Conservation (phyloP, 1,140 invertebrate species). For the Drosophila santomea region DNA sequence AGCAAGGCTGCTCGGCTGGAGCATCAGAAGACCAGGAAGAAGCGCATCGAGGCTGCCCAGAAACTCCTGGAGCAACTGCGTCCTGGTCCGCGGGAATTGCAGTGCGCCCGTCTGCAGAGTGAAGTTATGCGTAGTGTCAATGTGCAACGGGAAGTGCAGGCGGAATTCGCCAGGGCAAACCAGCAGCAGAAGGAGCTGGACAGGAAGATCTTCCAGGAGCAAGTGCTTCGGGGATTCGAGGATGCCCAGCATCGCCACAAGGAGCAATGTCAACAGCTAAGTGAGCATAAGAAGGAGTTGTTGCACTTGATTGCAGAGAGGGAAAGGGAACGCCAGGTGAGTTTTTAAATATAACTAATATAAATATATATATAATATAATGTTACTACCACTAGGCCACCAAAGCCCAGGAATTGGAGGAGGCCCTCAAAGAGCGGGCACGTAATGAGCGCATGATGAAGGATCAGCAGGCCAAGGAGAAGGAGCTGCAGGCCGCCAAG, state of each 20-base stretch:
- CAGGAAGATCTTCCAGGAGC: conserved; percentile 50
- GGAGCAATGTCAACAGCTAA: conserved; percentile 47
- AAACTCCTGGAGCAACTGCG: conserved; percentile 69
- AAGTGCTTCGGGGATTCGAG: conserved; percentile 60
- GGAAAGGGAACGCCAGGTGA: conserved; percentile 20
- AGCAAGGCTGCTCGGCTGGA: conserved; percentile 26
- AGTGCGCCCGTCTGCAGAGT: conserved; percentile 69
- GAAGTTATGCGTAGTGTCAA: conserved; percentile 70
- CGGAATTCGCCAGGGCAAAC: conserved; percentile 52
- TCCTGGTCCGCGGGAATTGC: conserved; percentile 69
- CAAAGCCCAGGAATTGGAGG: conserved; percentile 36
- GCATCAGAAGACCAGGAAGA: conserved; percentile 24
- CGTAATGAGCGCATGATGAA: conserved; percentile 42
- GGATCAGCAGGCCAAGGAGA: conserved; percentile 58
- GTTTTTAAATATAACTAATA: too few relatives aligned
- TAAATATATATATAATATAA: too few relatives aligned
- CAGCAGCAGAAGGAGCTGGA: conserved; percentile 48
- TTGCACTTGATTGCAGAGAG: conserved; percentile 60
- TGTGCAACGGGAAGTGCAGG: conserved; percentile 66
- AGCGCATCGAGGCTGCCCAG: conserved; percentile 69
- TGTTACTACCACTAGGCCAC: too few relatives aligned
- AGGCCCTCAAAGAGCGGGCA: conserved; percentile 36
- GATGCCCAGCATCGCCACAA: conserved; percentile 55
- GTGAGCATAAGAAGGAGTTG: conserved; percentile 64
- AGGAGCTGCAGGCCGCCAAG: conserved; percentile 31